Evolutionary conservation across 1,140 invertebrate species (phyloP).

Genomic region (Drosophila nigromelanica): DNA sequence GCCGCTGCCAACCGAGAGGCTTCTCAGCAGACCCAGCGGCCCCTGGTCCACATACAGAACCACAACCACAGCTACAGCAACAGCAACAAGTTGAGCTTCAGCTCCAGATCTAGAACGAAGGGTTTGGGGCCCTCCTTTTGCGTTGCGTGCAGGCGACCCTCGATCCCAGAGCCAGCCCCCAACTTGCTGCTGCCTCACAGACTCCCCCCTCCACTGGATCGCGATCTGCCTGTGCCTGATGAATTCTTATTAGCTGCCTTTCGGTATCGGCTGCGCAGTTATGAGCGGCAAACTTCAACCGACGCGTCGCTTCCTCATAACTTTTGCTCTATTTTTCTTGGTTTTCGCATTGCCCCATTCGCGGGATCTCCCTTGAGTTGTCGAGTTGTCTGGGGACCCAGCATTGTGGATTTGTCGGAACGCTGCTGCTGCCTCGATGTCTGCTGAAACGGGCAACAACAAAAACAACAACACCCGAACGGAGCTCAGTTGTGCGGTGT

Average conservation of each 20-base stretch:
- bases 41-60: constrained; percentile 32
- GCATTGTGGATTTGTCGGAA: constrained; percentile 44
- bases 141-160: constrained; percentile 74
- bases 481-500: constrained; percentile 17
- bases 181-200: neutral
- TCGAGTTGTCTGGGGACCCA: constrained; percentile 41
- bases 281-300: constrained; percentile 75
- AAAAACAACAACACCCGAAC: constrained; percentile 17
- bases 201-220: neutral
- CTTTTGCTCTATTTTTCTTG: constrained; percentile 73
- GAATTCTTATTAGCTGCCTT: constrained; percentile 79
- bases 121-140: constrained; percentile 68
- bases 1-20: constrained; percentile 39
- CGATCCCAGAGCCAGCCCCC: constrained; percentile 26
- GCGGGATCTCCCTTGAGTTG: constrained; percentile 67
- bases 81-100: neutral
- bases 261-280: constrained; percentile 38
- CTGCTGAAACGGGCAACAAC: constrained; percentile 36
- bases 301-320: constrained; percentile 77
- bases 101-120: constrained; percentile 16
- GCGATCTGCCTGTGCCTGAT: constrained; percentile 42
- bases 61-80: neutral
- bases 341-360: constrained; percentile 36
- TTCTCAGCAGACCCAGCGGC: constrained; percentile 16
- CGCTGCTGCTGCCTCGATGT: constrained; percentile 61